Evolutionary conservation across 2,113 vertebrate genomes (phyloP), one percentile per base, ranked within the genome.

Genomic region (Ramphastos sulfuratus): DNA sequence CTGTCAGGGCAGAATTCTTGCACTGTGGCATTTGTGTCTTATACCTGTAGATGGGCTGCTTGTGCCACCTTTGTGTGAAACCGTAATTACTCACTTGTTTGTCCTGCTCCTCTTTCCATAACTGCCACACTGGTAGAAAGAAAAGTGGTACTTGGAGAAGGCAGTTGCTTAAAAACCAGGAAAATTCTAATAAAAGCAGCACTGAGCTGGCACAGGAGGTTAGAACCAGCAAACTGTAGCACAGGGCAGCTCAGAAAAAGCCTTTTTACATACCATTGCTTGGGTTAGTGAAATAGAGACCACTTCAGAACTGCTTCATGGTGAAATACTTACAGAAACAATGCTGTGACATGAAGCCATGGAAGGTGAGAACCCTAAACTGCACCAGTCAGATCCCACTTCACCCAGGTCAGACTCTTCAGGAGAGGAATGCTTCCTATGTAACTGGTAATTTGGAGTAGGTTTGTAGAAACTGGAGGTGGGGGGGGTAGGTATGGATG

Each of bases 41-140:
- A 0, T 59, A 59, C 85, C 87, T 70, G 33, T 92, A 85, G 48
- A 78, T 82, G 67, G 64, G 48, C 50, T 44, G 19, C 60, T 77
- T 70, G 37, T 89, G 78, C 56, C 37, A 64, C 78, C 76, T 87
- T 4, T 67, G 52, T 37, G 37, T 71, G 74, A 77, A 82, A 92
- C 56, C 59, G 25, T 46, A 90, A 93, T 95, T 90, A 87, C 59
- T 82, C 63, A 56, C 60, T 73, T 24, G 64, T 89, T 92, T 91
- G 33, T 80, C 42, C 78, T 1, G 2, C 20, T 80, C 28, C 46
- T 76, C 48, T 56, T 85, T 61, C 60, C 75, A 12, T 11, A 42
- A 42, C 39, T 42, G 39, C 39, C 39, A 42, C 39, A 42, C 37
- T 91, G 48, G 25, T 82, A 73, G 69, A 81, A 79, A 83, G n/a